Evolutionary conservation across 2,113 vertebrate genomes (phyloP).

Genomic region (Macaca fascicularis): DNA sequence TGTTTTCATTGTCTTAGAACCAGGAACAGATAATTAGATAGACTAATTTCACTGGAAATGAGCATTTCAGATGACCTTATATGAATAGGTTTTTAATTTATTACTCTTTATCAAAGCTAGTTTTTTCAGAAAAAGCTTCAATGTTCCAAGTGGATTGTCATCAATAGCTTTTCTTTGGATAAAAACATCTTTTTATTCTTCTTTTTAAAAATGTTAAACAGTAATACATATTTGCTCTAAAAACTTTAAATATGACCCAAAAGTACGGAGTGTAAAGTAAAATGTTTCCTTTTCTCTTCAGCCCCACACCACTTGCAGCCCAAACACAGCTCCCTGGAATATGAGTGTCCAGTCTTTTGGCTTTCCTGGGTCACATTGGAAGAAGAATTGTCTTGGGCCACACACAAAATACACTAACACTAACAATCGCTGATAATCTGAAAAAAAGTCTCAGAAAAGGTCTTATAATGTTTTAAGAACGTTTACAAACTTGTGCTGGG

Average conservation of each 20-base stretch:
- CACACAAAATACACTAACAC: too few species aligned
- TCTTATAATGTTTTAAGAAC: too few species aligned
- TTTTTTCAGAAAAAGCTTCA: constrained; percentile 13
- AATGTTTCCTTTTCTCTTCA: background rate
- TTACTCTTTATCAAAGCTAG: constrained; percentile 17
- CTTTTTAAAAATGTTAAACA: background rate
- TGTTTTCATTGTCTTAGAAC: constrained; percentile 22
- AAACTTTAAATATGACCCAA: background rate
- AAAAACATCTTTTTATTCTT: background rate
- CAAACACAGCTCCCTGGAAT: background rate
- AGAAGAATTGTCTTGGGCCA: too few species aligned
- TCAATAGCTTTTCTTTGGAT: background rate
- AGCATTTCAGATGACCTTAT: background rate
- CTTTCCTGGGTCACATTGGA: too few species aligned
- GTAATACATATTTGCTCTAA: background rate
- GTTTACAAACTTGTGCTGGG: too few species aligned
- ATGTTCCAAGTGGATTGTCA: background rate
- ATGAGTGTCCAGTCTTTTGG: too few species aligned
- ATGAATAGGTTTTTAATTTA: constrained; percentile 18
- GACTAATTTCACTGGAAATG: constrained; percentile 34
- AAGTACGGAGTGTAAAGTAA: background rate
- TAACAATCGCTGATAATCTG: too few species aligned
- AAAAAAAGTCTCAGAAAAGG: too few species aligned
- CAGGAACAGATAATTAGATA: constrained; percentile 17
- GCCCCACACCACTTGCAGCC: background rate